Evolutionary conservation across 92 coral and sea anemone species (phyloP), one percentile per base, ranked within the genome.

Genomic region (Phymanthus crucifer): DNA sequence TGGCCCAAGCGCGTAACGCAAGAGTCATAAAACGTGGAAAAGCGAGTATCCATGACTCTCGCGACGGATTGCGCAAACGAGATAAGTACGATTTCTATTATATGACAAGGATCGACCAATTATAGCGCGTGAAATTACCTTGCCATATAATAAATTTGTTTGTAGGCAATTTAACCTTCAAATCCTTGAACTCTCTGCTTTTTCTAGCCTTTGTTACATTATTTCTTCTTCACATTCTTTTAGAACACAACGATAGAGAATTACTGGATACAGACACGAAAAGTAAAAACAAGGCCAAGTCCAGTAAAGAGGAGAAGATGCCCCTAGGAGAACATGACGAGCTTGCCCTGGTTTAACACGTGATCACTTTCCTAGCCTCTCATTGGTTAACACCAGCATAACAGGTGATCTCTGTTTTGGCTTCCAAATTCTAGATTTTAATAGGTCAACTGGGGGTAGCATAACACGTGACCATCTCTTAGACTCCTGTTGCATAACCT

Each of bases 311-410:
- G 1, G 93, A 89, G 80, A 89, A 85, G 64, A 70, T 86, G 65
- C 93, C 90, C 5, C 84, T 89, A 0, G 93, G 84, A 11, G 93
- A 89, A 10, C 70, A 50, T 32, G 93, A 89, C 76, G 93, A 89
- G 71, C 78, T 89, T 40, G 83, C 93, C 71, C 79, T 89, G 88
- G 75, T 86, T 38, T 89, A 46, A 89, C 68, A 79, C 50, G 33
- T 27, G 40, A 33, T 19, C 21, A 34, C 3, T 58, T 16, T 9
- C 27, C 37, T 48, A 43, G 58, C 18, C 17, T 73, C 23, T 73
- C 58, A 73, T 73, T 38, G 77, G 77, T 17, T 40, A 19, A 29
- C 36, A 19, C 10, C 64, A 66, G 32, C 47, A 16, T 34, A 69
- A 34, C 40, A 69, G 21, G 31, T 69, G 73, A 18, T 38, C 2